Conservation (phyloP, 2,888 invertebrate genomes). For the Protophormia terraenovae region DNA sequence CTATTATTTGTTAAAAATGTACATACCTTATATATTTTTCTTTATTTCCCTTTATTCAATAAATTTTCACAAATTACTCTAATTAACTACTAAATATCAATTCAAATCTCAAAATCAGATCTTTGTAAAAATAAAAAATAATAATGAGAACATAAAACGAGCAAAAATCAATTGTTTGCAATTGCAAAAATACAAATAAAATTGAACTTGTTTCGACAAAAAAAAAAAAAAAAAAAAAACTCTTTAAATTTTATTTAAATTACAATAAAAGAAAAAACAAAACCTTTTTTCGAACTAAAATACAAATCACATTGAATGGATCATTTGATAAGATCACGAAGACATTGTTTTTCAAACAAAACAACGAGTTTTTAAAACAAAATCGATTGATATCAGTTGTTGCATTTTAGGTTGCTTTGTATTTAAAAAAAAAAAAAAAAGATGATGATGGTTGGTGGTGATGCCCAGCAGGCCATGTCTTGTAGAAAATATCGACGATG, state of each 20-base stretch:
- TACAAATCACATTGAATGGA: slow-evolving; percentile 65
- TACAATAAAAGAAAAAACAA: slow-evolving; percentile 31
- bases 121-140: slow-evolving; percentile 19
- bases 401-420: slow-evolving; percentile 32
- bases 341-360: slow-evolving; percentile 48
- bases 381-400: slow-evolving; percentile 69
- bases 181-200: slow-evolving; percentile 30
- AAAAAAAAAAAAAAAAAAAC: slow-evolving; percentile 25
- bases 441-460: slow-evolving; percentile 19
- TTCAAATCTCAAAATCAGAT: slow-evolving; percentile 54
- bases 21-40: neutral
- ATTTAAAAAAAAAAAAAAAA: neutral
- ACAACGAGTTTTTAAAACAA: slow-evolving; percentile 31
- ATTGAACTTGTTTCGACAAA: slow-evolving; percentile 54
- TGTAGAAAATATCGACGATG: too few species aligned
- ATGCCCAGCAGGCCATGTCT: too few species aligned
- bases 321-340: slow-evolving; percentile 69
- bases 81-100: slow-evolving; percentile 63
- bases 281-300: slow-evolving; percentile 7
- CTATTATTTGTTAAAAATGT: too few species aligned
- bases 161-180: slow-evolving; percentile 48
- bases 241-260: slow-evolving; percentile 54
- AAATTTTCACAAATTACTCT: slow-evolving; percentile 59
- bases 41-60: neutral
- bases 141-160: slow-evolving; percentile 43